Percentiles rank a stretch among this genome's conserved stretches.
These are phyloP conservation scores for Stomatorhinus walkeri DNA, from an alignment of 2,797 vertebrate genomes.

Conservation along the genomic window DNA sequence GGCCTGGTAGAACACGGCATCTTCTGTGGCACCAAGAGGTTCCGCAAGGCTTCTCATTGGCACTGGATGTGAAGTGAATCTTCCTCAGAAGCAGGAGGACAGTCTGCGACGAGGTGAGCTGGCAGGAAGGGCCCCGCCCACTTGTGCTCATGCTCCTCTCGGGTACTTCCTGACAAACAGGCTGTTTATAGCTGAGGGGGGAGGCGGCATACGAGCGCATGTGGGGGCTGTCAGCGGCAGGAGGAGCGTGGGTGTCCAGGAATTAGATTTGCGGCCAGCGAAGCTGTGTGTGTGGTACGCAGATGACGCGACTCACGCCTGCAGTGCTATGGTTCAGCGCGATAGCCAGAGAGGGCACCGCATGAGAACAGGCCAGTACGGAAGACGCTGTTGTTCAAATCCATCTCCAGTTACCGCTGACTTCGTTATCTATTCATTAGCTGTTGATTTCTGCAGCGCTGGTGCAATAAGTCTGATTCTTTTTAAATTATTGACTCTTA, in stretches of 20 bases:
- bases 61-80: background rate
- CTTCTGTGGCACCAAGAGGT: background rate
- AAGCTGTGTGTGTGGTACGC: background rate
- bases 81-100: background rate
- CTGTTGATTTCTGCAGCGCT: background rate
- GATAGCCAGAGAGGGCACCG: background rate
- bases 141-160: background rate
- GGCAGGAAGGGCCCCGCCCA: background rate
- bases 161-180: constrained; percentile 11
- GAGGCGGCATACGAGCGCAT: background rate
- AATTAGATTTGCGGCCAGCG: background rate
- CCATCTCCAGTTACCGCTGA: background rate
- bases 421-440: constrained; percentile 5
- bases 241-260: constrained; percentile 7
- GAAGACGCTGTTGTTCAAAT: background rate
- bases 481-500: background rate
- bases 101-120: background rate
- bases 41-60: background rate
- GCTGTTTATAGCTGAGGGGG: background rate
- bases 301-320: background rate
- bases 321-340: background rate
- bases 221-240: background rate
- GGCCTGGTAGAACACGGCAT: background rate
- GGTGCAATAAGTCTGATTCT: background rate
- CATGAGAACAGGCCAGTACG: background rate